Evolutionary conservation across 2,113 vertebrate species (phyloP).

Genomic region (Paralichthys olivaceus): DNA sequence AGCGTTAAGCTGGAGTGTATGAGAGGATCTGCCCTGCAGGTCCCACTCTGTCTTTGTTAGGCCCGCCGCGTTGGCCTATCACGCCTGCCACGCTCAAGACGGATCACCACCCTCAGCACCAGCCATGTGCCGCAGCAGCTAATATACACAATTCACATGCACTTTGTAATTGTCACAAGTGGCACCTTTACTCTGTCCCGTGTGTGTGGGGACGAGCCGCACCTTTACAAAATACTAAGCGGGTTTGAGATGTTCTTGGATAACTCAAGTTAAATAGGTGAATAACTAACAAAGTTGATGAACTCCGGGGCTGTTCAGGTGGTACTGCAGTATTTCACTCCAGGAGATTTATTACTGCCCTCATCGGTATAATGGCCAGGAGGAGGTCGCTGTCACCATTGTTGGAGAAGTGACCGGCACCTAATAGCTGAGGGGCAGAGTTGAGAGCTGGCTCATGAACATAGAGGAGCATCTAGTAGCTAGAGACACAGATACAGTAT

Average conservation of each 20-base stretch:
- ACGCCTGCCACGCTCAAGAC: constrained; percentile 71
- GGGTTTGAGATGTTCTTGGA: neutral
- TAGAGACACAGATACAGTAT: no score
- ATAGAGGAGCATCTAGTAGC: no score
- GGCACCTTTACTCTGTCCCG: constrained; percentile 47
- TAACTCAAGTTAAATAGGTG: neutral
- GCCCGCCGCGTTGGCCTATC: constrained; percentile 49
- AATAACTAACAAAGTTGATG: neutral
- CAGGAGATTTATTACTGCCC: no score
- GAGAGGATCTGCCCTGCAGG: constrained; percentile 63
- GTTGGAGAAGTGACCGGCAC: no score
- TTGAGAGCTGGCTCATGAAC: no score
- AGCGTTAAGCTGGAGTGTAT: constrained; percentile 51
- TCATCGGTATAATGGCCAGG: no score
- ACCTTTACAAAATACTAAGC: neutral
- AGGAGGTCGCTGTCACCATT: no score
- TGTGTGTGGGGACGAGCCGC: neutral
- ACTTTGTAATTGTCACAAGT: constrained; percentile 76
- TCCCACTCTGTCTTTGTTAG: constrained; percentile 82
- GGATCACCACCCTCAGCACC: constrained; percentile 72
- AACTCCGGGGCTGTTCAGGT: no score
- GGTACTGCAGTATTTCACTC: no score
- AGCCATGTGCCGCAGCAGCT: constrained; percentile 64
- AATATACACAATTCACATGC: constrained; percentile 58
- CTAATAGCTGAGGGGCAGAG: no score